Base-by-base conservation (phyloP, 92 coral and sea anemone genomes). In the Nematostella vectensis region DNA sequence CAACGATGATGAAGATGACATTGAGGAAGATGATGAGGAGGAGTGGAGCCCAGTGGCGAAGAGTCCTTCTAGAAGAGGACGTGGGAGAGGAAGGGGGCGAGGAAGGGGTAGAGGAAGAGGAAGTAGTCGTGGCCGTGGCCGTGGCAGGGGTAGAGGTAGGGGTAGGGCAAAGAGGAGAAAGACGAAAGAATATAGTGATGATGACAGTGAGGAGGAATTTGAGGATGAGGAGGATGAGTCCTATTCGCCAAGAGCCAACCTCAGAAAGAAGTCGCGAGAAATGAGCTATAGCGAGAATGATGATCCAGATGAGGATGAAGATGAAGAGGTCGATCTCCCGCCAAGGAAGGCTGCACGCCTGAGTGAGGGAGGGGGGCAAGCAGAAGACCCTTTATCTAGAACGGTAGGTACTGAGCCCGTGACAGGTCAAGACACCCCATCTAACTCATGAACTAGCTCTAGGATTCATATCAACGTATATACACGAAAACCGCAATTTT, bases 231-330 rank as follows among this genome's bases (percentile, higher is more conserved):
- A 31, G 27, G 55, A 49, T 4, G 61, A 38, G 16, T 13, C 47
- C 2, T 11, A 25, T 24, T 25, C 39, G 33, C 53, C 25, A 29
- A 17, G 55, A 29, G 37, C 58, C 17, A 71, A 53, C 15, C 51
- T 47, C 44, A 58, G 67, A 16, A 65, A 50, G 26, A 84, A 70
- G 53, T 59, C 77, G 23, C 64, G 63, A 52, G 65, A 57, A 29
- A 37, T 72, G 16, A 72, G 72, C n/a, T 76, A 77, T 10, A 55
- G 63, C 45, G 87, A 74, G 25, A 78, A 65, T 12, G 68, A 75
- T 1, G 61, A 48, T 11, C 47, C 54, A 11, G 48, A 54, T 19
- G 55, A 27, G 1, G 42, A 64, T 2, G 61, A 33, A 38, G 50
- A 54, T 11, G 57, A 28, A 17, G 26, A 33, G 40, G 53, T 21